Evolutionary conservation across 2,113 vertebrate genomes (phyloP).

Genomic region (Pungitius pungitius): DNA sequence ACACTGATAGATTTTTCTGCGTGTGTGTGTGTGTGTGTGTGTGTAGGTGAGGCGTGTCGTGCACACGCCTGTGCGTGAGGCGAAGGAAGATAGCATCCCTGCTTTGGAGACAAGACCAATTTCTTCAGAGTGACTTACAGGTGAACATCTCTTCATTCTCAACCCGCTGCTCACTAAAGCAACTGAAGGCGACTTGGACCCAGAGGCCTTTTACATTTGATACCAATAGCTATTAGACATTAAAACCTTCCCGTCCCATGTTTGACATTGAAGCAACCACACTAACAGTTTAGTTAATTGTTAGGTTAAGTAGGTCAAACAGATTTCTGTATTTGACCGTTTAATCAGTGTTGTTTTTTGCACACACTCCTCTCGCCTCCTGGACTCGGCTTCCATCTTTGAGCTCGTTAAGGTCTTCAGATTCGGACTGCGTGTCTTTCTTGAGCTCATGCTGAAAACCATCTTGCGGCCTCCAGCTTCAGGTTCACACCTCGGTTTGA

Average conservation of each 20-base stretch:
- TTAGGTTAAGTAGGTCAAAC: too few species aligned
- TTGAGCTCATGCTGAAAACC: too few species aligned
- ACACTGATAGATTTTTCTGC: conserved; percentile 38
- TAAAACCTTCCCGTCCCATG: neutral
- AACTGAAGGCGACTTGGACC: neutral
- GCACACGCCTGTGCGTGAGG: conserved; percentile 1
- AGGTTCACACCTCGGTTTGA: too few species aligned
- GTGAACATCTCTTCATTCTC: conserved; percentile 15
- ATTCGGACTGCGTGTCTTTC: too few species aligned
- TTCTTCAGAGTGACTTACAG: conserved; percentile 42
- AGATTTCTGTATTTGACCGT: too few species aligned
- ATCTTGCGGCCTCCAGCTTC: too few species aligned
- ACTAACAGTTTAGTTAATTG: neutral
- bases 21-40: conserved; percentile 27
- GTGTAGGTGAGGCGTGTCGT: conserved; percentile 1
- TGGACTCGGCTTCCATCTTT: too few species aligned
- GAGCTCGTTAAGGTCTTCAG: too few species aligned
- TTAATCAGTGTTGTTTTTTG: too few species aligned
- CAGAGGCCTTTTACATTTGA: neutral
- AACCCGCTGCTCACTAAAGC: conserved; percentile 17
- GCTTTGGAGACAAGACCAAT: conserved; percentile 42
- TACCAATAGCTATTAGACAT: neutral
- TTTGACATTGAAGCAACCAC: neutral
- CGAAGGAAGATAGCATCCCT: conserved; percentile 14
- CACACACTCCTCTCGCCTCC: too few species aligned